Conservation (phyloP, 2,888 invertebrate species). For the Eupithecia abbreviata region DNA sequence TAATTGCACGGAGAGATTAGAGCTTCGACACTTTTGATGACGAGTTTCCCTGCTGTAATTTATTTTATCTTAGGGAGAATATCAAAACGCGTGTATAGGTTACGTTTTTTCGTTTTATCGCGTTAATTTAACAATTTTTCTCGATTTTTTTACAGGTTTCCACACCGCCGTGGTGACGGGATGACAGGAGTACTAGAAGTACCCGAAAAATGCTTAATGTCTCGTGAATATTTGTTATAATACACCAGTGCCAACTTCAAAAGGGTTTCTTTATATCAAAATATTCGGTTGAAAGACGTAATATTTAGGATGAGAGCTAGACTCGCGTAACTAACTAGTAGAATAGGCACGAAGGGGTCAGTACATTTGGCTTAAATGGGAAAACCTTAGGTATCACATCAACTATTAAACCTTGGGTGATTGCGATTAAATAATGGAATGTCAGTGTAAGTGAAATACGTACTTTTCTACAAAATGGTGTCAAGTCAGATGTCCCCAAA, state of each 20-base stretch:
- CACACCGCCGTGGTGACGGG: too few species aligned
- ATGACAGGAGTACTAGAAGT: too few species aligned
- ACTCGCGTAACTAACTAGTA: slow-evolving; percentile 59
- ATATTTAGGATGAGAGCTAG: slow-evolving; percentile 26
- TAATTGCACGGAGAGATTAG: too few species aligned
- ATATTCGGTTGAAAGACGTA: not conserved
- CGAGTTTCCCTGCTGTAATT: too few species aligned
- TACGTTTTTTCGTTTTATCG: too few species aligned
- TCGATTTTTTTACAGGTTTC: too few species aligned
- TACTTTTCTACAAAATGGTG: not conserved
- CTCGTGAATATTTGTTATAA: not conserved
- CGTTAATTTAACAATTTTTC: too few species aligned
- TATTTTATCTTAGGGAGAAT: too few species aligned
- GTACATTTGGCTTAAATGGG: slow-evolving; percentile 81
- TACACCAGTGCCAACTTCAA: not conserved
- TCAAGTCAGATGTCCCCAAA: not conserved
- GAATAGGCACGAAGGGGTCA: slow-evolving; percentile 83
- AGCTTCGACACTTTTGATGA: too few species aligned
- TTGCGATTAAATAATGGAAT: slow-evolving; percentile 63
- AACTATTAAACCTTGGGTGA: slow-evolving; percentile 69
- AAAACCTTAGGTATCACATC: slow-evolving; percentile 80
- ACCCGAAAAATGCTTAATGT: too few species aligned
- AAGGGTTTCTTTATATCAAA: not conserved
- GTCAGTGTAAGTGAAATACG: slow-evolving; percentile 47
- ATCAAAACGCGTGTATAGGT: too few species aligned